Conservation (phyloP, 1,140 invertebrate genomes). For the Trachymyrmex cornetzi region DNA sequence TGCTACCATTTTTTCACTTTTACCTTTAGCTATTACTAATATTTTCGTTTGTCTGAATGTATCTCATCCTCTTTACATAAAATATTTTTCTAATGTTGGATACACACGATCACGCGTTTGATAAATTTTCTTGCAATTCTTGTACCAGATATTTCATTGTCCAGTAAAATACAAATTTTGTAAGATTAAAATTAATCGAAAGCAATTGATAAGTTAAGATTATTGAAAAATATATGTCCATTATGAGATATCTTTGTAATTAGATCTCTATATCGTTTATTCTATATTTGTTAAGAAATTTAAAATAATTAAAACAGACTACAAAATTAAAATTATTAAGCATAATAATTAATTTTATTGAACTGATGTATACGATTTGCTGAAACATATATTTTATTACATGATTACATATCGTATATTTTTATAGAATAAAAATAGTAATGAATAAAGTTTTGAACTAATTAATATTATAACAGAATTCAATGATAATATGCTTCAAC, state of each 20-base stretch:
- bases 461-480: conserved; percentile 22
- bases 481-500: not conserved
- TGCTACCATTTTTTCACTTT: conserved; percentile 73
- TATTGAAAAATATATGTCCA: not conserved
- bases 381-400: not conserved
- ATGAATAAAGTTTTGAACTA: not conserved
- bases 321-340: not conserved
- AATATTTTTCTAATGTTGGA: conserved; percentile 49
- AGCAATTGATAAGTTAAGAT: not conserved
- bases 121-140: not conserved
- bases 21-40: conserved; percentile 67
- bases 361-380: not conserved
- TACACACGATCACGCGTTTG: not conserved
- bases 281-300: not conserved
- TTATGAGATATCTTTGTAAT: not conserved
- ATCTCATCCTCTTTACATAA: conserved; percentile 45
- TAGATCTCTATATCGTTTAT: not conserved
- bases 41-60: conserved; percentile 51
- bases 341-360: not conserved
- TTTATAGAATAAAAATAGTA: not conserved
- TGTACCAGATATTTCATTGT: not conserved
- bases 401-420: not conserved
- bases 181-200: not conserved
- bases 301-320: not conserved
- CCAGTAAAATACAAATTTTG: not conserved